Percentiles rank a stretch among this genome's conserved stretches.
Evolutionary conservation across 2,113 vertebrate species (phyloP).

Genomic region (Origma solitaria): DNA sequence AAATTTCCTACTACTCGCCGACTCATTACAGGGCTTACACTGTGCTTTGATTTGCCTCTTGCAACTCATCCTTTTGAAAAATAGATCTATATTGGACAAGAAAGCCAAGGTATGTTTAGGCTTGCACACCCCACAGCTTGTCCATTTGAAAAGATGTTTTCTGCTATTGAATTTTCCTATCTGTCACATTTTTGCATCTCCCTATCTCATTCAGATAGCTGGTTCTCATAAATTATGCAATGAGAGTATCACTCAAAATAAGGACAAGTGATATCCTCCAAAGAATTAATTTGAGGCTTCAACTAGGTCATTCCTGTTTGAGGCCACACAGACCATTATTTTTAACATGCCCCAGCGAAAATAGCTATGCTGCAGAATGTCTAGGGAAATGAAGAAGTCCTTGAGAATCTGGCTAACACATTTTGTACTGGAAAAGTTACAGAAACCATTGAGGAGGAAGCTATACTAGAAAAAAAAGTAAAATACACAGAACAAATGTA

Average conservation of each 20-base stretch:
- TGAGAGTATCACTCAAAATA: background rate
- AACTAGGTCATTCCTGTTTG: background rate
- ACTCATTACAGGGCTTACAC: background rate
- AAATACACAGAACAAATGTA: background rate
- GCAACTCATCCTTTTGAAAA: background rate
- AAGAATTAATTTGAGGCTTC: background rate
- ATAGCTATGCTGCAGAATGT: background rate
- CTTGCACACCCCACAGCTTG: background rate
- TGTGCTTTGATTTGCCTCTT: background rate
- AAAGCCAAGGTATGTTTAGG: background rate
- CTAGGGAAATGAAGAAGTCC: background rate
- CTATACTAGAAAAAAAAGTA: background rate
- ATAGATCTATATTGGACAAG: background rate
- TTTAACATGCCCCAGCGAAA: background rate
- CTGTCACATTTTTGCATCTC: background rate
- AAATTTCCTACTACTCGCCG: background rate
- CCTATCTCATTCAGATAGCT: background rate
- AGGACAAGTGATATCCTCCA: background rate
- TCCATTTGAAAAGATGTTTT: background rate
- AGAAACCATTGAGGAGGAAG: background rate
- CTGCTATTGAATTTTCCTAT: background rate
- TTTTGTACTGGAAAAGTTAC: constrained; percentile 1
- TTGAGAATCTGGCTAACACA: background rate
- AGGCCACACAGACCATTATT: background rate
- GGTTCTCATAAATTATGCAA: constrained; percentile 4